Evolutionary conservation across 2,797 vertebrate genomes (phyloP).

Genomic region (Gadopsis marmoratus): DNA sequence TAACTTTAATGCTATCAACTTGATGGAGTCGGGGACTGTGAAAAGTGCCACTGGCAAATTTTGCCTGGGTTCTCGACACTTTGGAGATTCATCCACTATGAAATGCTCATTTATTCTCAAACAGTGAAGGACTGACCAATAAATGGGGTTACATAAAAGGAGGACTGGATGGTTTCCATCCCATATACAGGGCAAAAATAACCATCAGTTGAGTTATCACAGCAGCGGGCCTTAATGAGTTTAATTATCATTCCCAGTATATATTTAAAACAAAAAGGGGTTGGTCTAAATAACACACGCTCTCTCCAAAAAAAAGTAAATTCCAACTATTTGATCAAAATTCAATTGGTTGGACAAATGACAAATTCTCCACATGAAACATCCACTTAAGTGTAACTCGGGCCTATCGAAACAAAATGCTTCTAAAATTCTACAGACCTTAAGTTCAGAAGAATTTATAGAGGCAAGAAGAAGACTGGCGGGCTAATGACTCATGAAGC

Average conservation of each 20-base stretch:
- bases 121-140: constrained; percentile 34
- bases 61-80: constrained; percentile 41
- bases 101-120: constrained; percentile 28
- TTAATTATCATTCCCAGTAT: background rate
- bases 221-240: background rate
- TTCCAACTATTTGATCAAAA: background rate
- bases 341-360: background rate
- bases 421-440: background rate
- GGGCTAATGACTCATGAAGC: constrained; percentile 9
- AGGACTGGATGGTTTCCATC: constrained; percentile 19
- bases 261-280: background rate
- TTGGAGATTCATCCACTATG: constrained; percentile 39
- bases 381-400: background rate
- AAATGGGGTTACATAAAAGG: constrained; percentile 25
- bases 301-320: background rate
- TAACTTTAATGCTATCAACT: constrained; percentile 64
- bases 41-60: constrained; percentile 58
- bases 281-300: background rate
- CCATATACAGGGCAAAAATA: background rate
- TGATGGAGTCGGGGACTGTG: constrained; percentile 50
- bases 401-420: background rate
- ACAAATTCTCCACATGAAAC: background rate
- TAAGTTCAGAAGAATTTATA: constrained; percentile 1
- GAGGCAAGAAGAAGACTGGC: background rate
- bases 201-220: background rate